phyloP scores from a whole-genome alignment of 1,140 invertebrate species.

The Cataglyphis hispanica region DNA sequence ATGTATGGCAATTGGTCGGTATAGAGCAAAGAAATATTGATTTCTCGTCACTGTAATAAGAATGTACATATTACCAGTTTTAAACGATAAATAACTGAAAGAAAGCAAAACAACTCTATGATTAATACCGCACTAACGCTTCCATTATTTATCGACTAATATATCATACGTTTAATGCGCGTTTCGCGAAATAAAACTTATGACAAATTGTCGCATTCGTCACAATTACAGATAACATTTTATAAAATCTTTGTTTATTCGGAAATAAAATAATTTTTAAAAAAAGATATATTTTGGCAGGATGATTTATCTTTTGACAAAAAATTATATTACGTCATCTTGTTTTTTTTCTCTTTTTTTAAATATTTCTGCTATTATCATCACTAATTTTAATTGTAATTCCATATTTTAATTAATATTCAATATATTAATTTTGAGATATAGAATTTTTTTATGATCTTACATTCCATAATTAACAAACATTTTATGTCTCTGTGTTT shows the following conservation, averaged over 20 bases:
- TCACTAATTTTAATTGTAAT: neutral
- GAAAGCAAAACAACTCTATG: conserved; percentile 15
- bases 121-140: conserved; percentile 34
- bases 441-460: neutral
- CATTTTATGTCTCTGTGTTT: neutral
- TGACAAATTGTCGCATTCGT: conserved; percentile 15
- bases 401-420: neutral
- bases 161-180: conserved; percentile 7
- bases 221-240: neutral
- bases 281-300: neutral
- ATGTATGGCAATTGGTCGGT: conserved; percentile 40
- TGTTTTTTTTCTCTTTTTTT: neutral
- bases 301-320: neutral
- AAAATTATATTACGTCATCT: neutral
- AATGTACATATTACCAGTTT: conserved; percentile 39
- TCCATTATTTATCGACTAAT: conserved; percentile 50
- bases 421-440: neutral
- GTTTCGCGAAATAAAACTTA: neutral
- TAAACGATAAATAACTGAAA: conserved; percentile 48
- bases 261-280: neutral
- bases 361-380: neutral
- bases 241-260: neutral
- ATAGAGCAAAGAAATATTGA: conserved; percentile 54
- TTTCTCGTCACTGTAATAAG: conserved; percentile 54
- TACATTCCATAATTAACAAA: conserved; percentile 21